Percentiles rank a stretch among this genome's conserved stretches.
These are phyloP conservation scores for Haliclona indistincta DNA, from an alignment of 37 sponge, comb jelly and placozoan genomes.

Conservation along the genomic window DNA sequence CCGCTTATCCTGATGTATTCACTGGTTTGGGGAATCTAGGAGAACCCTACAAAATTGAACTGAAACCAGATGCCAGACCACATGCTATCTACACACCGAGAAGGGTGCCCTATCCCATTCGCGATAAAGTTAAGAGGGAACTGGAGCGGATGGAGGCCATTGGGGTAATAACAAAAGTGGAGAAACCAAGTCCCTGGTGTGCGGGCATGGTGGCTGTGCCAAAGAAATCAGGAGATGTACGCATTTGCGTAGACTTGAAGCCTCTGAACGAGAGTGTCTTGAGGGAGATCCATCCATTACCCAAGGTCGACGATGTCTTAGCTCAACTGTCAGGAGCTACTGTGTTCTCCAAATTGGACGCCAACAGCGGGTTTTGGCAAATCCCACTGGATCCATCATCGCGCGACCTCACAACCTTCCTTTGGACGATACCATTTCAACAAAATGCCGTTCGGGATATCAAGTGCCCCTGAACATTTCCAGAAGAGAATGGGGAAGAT, in stretches of 20 bases:
- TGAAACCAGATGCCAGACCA: slow-evolving; percentile 16
- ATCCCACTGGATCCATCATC: no score
- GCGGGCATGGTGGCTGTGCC: slow-evolving; percentile 28
- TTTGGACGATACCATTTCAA: slow-evolving; percentile 18
- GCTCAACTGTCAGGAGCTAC: slow-evolving; percentile 26
- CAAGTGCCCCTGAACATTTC: slow-evolving; percentile 43
- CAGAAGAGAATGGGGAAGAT: slow-evolving; percentile 23
- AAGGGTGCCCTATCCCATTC: slow-evolving; percentile 8
- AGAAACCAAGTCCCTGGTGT: slow-evolving; percentile 26
- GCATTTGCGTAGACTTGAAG: slow-evolving; percentile 16
- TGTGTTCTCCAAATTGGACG: no score
- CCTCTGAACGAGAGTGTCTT: slow-evolving; percentile 16
- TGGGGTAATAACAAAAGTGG: slow-evolving; percentile 1
- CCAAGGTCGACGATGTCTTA: background rate
- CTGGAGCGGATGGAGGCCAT: slow-evolving; percentile 9
- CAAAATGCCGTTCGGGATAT: slow-evolving; percentile 36
- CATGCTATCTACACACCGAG: slow-evolving; percentile 4
- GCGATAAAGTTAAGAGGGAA: slow-evolving; percentile 3
- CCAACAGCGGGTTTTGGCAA: no score
- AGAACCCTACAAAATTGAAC: slow-evolving; percentile 6
- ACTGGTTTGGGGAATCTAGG: slow-evolving; percentile 20
- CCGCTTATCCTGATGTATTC: slow-evolving; percentile 5
- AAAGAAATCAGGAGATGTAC: background rate
- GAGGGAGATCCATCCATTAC: slow-evolving; percentile 15
- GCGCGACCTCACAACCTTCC: no score